Evolutionary conservation across 2,113 vertebrate genomes (phyloP).

Genomic region (Rhinolophus sinicus): DNA sequence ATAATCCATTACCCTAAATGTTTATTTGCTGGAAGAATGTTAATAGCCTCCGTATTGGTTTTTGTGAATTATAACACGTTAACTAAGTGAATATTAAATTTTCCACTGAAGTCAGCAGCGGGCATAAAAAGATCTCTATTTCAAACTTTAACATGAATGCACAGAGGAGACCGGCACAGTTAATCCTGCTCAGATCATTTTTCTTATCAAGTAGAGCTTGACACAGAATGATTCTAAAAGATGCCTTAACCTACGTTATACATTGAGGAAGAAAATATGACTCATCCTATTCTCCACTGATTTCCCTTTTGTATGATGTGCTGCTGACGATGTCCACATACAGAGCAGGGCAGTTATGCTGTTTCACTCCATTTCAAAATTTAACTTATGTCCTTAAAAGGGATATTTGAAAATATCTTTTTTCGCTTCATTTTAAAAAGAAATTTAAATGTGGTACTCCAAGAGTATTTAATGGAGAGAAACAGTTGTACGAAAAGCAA

Average conservation of each 20-base stretch:
- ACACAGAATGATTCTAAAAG: not conserved
- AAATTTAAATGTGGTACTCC: not conserved
- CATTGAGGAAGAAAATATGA: not conserved
- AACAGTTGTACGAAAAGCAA: not conserved
- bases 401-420: not conserved
- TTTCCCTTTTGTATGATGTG: not conserved
- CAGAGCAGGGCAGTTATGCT: not conserved
- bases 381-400: not conserved
- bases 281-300: not conserved
- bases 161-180: not conserved
- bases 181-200: not conserved
- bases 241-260: not conserved
- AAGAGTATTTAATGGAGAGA: not conserved
- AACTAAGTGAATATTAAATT: not conserved
- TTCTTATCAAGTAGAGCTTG: not conserved
- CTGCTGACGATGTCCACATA: not conserved
- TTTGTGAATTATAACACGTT: not conserved
- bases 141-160: not conserved
- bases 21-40: not conserved
- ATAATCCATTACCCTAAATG: not conserved
- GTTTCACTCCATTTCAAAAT: not conserved
- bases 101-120: not conserved
- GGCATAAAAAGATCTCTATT: not conserved
- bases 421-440: not conserved
- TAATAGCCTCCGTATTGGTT: not conserved